A percentile compares a stretch with the other conserved stretches of the same genome.
Evolutionary conservation across 2,888 invertebrate species (phyloP).

Genomic region (Teinopalpus imperialis): DNA sequence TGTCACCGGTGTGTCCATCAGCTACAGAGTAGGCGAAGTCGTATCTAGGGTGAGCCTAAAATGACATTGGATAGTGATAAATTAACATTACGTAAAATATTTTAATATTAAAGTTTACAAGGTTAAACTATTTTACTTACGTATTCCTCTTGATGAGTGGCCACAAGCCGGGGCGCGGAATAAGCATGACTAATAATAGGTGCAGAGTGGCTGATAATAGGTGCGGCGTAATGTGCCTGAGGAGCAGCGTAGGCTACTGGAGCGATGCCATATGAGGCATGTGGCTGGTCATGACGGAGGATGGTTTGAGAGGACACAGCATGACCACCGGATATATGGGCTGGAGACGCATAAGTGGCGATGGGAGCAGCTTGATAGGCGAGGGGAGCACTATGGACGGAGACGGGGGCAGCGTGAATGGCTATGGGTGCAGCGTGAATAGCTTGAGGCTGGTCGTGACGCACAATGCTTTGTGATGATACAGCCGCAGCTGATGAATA

Average conservation of each 20-base stretch:
- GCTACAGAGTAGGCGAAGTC: slow-evolving; percentile 80
- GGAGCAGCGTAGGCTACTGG: slow-evolving; percentile 39
- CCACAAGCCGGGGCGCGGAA: slow-evolving; percentile 43
- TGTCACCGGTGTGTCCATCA: slow-evolving; percentile 81
- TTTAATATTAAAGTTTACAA: too few relatives aligned
- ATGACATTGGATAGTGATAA: slow-evolving; percentile 1
- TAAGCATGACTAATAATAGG: slow-evolving; percentile 33
- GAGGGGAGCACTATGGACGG: slow-evolving; percentile 38
- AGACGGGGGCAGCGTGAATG: slow-evolving; percentile 43
- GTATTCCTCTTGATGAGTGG: slow-evolving; percentile 51
- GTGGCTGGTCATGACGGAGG: slow-evolving; percentile 59
- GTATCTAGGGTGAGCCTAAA: slow-evolving; percentile 68
- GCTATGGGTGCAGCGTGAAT: slow-evolving; percentile 33
- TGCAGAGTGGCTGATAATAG: slow-evolving; percentile 31
- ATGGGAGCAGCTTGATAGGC: slow-evolving; percentile 39
- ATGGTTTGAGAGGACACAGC: slow-evolving; percentile 63
- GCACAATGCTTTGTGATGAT: slow-evolving; percentile 63
- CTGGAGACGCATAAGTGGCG: slow-evolving; percentile 43
- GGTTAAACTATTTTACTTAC: too few relatives aligned
- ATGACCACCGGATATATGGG: slow-evolving; percentile 53
- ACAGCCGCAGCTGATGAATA: slow-evolving; percentile 63
- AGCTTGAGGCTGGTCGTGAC: slow-evolving; percentile 41
- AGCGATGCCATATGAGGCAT: slow-evolving; percentile 37
- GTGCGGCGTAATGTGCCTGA: slow-evolving; percentile 35
- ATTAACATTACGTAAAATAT: too few relatives aligned